phyloP scores from a whole-genome alignment of 1,140 invertebrate genomes.

The Camponotus pennsylvanicus region DNA sequence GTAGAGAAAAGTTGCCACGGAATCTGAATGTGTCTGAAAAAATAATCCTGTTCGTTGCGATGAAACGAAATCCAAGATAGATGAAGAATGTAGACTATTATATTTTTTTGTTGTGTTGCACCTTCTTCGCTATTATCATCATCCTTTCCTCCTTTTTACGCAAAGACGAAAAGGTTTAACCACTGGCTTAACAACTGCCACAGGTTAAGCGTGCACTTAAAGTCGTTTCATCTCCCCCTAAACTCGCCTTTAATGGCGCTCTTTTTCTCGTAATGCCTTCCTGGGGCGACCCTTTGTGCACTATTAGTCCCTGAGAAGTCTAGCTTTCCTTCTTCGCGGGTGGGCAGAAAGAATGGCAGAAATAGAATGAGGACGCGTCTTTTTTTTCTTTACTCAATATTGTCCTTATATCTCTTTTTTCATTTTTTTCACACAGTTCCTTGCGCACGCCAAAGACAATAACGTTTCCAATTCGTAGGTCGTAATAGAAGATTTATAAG shows the following conservation, averaged over 20 bases:
- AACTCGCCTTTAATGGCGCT: constrained; percentile 62
- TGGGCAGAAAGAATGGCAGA: background rate
- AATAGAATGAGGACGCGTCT: background rate
- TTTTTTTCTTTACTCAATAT: constrained; percentile 46
- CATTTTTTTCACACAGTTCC: background rate
- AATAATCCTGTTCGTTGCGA: background rate
- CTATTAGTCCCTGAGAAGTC: constrained; percentile 63
- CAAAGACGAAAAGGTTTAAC: constrained; percentile 36
- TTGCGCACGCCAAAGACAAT: background rate
- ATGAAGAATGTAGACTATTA: background rate
- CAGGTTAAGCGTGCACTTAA: constrained; percentile 63
- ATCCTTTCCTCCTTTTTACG: background rate
- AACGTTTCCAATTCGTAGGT: background rate
- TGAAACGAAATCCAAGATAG: background rate
- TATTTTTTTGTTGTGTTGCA: constrained; percentile 25
- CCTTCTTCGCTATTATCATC: constrained; percentile 22
- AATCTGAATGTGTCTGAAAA: background rate
- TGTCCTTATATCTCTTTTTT: constrained; percentile 28
- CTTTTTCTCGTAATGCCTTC: constrained; percentile 60
- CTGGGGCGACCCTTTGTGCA: constrained; percentile 55
- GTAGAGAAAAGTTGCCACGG: background rate
- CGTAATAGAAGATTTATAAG: background rate
- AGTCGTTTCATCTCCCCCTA: constrained; percentile 48
- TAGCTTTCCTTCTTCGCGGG: constrained; percentile 30
- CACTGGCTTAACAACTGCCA: constrained; percentile 54